Evolutionary conservation across 2,113 vertebrate genomes (phyloP).

Genomic region (Apodemus speciosus): DNA sequence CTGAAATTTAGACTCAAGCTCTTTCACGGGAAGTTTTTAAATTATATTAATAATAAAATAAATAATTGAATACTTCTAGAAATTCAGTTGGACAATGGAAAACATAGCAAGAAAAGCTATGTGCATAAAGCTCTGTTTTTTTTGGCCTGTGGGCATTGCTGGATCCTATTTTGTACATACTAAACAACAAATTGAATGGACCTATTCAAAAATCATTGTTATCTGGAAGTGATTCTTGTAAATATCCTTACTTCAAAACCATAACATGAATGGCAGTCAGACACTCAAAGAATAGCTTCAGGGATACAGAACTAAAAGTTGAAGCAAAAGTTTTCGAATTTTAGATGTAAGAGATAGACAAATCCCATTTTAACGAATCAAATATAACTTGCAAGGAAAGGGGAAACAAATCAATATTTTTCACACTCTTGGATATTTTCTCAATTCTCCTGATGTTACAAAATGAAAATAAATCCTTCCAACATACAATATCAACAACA

Average conservation of each 20-base stretch:
- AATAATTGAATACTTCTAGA: background rate
- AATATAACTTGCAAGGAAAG: background rate
- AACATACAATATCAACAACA: background rate
- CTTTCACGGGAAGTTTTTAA: slow-evolving; percentile 80
- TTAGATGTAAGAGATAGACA: background rate
- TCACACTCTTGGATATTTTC: background rate
- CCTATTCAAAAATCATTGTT: background rate
- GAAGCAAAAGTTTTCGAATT: background rate
- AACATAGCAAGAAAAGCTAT: background rate
- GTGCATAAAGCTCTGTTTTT: background rate
- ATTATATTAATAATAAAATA: background rate
- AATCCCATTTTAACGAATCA: background rate
- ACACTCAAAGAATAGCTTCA: background rate
- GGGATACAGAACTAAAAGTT: background rate
- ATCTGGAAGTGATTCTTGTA: background rate
- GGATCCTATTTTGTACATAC: background rate
- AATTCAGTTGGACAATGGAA: background rate
- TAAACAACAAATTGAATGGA: background rate
- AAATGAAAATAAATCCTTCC: background rate
- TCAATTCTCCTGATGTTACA: background rate
- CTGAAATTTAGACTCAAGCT: slow-evolving; percentile 78
- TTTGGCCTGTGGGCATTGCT: background rate
- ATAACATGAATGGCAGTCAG: background rate
- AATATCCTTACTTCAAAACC: background rate
- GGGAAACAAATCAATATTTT: background rate